phyloP scores from a whole-genome alignment of 2,888 invertebrate genomes.

The Harpalus rufipes region DNA sequence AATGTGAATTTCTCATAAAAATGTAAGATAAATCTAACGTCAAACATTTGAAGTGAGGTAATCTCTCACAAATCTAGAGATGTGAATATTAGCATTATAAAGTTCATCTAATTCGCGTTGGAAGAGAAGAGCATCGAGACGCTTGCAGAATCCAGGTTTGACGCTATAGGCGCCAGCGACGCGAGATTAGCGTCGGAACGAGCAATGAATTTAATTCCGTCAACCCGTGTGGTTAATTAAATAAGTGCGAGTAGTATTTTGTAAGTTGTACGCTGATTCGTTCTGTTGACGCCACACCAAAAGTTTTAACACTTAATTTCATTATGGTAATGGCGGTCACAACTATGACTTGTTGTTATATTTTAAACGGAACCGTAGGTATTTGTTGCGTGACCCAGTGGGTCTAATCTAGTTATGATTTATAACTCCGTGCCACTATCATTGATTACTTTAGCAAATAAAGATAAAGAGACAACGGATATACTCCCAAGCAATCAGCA shows the following conservation, averaged over 20 bases:
- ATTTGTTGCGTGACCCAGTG: neutral
- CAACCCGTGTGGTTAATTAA: conserved; percentile 53
- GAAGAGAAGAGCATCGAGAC: neutral
- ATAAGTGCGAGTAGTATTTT: conserved; percentile 52
- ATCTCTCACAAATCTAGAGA: neutral
- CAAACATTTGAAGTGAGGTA: neutral
- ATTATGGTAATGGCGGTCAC: conserved; percentile 4
- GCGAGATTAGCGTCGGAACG: conserved; percentile 36
- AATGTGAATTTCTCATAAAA: neutral
- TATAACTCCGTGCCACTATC: too few relatives aligned
- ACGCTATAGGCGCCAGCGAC: conserved; percentile 41
- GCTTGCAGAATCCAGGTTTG: conserved; percentile 39
- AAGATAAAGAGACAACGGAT: too few relatives aligned
- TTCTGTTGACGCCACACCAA: neutral
- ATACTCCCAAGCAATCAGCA: too few relatives aligned
- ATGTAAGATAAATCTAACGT: conserved; percentile 3
- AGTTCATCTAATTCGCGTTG: neutral
- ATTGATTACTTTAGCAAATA: too few relatives aligned
- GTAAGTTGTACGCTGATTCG: conserved; percentile 18
- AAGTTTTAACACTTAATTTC: conserved; percentile 38
- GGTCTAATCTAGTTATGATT: too few relatives aligned
- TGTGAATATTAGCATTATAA: conserved; percentile 6
- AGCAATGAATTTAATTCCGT: conserved; percentile 56
- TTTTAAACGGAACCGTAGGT: neutral
- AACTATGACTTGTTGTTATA: conserved; percentile 19